Evolutionary conservation across 2,797 vertebrate genomes (phyloP), one percentile per base, ranked within the genome.

Genomic region (Amphiprion clarkii): DNA sequence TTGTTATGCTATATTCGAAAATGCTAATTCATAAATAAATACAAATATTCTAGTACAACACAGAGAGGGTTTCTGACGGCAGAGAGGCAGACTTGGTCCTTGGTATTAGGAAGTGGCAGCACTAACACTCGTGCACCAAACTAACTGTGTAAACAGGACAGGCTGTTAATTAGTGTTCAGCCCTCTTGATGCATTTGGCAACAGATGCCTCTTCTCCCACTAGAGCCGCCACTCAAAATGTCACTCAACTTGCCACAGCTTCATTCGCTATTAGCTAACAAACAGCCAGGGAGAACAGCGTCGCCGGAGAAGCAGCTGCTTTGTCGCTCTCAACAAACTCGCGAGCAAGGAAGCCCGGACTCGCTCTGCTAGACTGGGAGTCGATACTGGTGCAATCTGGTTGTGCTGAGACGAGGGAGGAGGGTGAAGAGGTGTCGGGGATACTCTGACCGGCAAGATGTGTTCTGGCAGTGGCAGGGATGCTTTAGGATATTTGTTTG

Each of bases 141-240:
- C 78, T 69, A 56, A 74, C 79, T 68, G 77, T 88, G 84, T 75
- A 83, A 87, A 88, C 76, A 82, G 87, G 78, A 80, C 78, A 78
- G 79, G 79, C 74, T 87, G 83, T 74, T 90, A 83, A 86, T 88
- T 87, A 89, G 73, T 61, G 78, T 42, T 85, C 61, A 21, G 72
- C 63, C 78, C 81, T 85, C 81, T 79, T 29, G 64, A 82, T 86
- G 67, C 64, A 13, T 79, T 82, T 86, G 75, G 87, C 77, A 88
- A 71, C 89, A 86, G 87, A 86, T 83, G 76, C 81, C 81, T 76
- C 71, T 23, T 75, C 48, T 82, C 79, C 84, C 73, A 71, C 61
- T n/a, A 69, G 76, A 80, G 74, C 79, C 14, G 67, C 78, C 83
- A 87, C 76, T 89, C 87, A 78, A 84, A 85, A 67, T 67, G 85